Percentiles rank a stretch among this genome's conserved stretches.
Evolutionary conservation across 2,888 invertebrate species (phyloP).

Genomic region (Epinotia nisella): DNA sequence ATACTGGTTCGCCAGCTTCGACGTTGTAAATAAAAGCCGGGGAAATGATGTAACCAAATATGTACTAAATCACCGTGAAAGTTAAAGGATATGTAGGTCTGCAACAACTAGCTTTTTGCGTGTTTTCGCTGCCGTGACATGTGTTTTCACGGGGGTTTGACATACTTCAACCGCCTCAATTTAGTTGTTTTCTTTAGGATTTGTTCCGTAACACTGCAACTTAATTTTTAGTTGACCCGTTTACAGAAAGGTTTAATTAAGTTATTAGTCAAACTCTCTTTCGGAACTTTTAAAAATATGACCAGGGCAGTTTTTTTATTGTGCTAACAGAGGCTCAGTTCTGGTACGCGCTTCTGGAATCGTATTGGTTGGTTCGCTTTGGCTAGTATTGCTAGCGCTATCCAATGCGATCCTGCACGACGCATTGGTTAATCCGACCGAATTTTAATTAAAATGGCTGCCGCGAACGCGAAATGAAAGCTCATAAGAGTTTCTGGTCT

Average conservation of each 20-base stretch:
- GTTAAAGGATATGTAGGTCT: constrained; percentile 1
- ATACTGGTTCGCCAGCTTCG: neutral
- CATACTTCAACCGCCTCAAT: neutral
- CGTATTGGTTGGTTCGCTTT: no score
- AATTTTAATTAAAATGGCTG: no score
- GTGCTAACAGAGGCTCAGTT: neutral
- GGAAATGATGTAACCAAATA: constrained; percentile 3
- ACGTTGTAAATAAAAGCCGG: neutral
- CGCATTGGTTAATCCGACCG: no score
- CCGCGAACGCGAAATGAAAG: no score
- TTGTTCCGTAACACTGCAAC: neutral
- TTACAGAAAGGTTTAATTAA: neutral
- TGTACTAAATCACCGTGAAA: constrained; percentile 2
- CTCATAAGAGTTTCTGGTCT: no score
- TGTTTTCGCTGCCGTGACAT: neutral
- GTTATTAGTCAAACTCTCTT: neutral
- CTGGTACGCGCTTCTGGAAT: no score
- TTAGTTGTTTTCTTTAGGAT: neutral
- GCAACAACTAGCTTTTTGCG: constrained; percentile 14
- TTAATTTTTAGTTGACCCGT: neutral
- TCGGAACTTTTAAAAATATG: neutral
- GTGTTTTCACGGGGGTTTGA: neutral
- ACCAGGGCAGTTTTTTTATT: neutral
- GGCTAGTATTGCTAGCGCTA: no score
- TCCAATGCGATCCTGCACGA: no score